A percentile compares a stretch with the other conserved stretches of the same genome.
phyloP scores from a whole-genome alignment of 2,888 invertebrate genomes.

The Drosophila hamatofila region DNA sequence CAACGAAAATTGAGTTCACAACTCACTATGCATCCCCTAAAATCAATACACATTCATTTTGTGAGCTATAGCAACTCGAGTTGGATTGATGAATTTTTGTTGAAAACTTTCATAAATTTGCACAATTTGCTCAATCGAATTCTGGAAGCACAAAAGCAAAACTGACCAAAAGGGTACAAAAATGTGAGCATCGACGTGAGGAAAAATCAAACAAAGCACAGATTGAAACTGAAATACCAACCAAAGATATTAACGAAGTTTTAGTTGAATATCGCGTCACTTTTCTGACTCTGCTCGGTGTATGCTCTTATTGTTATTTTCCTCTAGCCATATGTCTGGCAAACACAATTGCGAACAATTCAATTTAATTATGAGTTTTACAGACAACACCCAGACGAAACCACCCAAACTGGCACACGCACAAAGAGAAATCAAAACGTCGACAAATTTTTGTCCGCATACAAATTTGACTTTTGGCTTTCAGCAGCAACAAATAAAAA shows the following conservation, averaged over 20 bases:
- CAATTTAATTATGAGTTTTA: slow-evolving; percentile 77
- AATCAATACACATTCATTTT: slow-evolving; percentile 3
- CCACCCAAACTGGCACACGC: slow-evolving; percentile 3
- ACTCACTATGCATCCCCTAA: not conserved
- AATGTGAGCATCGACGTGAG: not conserved
- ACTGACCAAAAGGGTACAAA: not conserved
- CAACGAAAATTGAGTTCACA: slow-evolving; percentile 14
- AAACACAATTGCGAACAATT: slow-evolving; percentile 71
- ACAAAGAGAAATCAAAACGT: slow-evolving; percentile 9
- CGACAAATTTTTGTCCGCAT: slow-evolving; percentile 26
- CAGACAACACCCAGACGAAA: slow-evolving; percentile 15
- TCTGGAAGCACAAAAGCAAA: not conserved
- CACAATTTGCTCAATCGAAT: not conserved
- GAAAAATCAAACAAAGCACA: too few species aligned
- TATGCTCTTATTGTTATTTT: slow-evolving; percentile 27
- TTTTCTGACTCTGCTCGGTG: slow-evolving; percentile 5
- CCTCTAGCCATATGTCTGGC: slow-evolving; percentile 49
- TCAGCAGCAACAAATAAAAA: slow-evolving; percentile 10
- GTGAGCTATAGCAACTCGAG: not conserved
- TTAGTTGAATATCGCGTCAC: slow-evolving; percentile 7
- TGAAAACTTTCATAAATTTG: slow-evolving; percentile 23
- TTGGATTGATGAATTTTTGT: not conserved
- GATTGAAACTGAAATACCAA: not conserved
- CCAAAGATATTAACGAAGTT: too few species aligned
- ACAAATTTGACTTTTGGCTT: slow-evolving; percentile 8